Conservation (phyloP, 2,113 vertebrate species). For the Scopus umbretta region DNA sequence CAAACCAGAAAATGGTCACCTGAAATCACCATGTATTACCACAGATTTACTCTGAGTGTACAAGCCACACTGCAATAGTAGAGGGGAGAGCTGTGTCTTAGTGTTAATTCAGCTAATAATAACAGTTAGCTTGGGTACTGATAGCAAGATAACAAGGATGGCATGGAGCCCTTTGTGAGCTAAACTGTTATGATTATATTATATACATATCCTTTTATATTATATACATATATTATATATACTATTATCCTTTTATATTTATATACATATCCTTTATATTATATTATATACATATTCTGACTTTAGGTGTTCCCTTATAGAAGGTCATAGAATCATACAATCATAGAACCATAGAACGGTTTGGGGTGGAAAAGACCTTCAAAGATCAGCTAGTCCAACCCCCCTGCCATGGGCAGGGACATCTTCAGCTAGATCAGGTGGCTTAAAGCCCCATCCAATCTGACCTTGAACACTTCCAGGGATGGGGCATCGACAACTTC, state of each 20-base stretch:
- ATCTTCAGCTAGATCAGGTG: fast-evolving
- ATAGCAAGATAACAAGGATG: not conserved
- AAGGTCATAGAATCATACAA: not conserved
- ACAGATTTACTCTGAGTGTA: not conserved
- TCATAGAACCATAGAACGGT: not conserved
- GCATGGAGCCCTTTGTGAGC: not conserved
- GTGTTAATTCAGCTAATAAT: not conserved
- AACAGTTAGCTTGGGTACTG: not conserved
- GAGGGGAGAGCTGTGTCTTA: not conserved
- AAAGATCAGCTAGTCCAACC: not conserved
- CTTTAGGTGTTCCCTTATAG: not conserved
- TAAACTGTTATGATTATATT: not conserved
- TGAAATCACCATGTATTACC: not conserved
- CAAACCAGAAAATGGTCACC: not conserved
- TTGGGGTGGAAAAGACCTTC: not conserved
- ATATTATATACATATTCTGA: not conserved
- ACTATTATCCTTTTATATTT: too few species aligned
- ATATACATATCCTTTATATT: too few species aligned
- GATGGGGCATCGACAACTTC: not conserved
- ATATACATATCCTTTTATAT: too few species aligned
- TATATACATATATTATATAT: too few species aligned
- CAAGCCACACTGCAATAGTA: not conserved
- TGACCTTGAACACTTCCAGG: not conserved
- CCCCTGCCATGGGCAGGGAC: not conserved
- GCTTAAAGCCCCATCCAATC: not conserved